Conservation (phyloP, 2,797 vertebrate genomes). For the Sphenopsis melanotis region DNA sequence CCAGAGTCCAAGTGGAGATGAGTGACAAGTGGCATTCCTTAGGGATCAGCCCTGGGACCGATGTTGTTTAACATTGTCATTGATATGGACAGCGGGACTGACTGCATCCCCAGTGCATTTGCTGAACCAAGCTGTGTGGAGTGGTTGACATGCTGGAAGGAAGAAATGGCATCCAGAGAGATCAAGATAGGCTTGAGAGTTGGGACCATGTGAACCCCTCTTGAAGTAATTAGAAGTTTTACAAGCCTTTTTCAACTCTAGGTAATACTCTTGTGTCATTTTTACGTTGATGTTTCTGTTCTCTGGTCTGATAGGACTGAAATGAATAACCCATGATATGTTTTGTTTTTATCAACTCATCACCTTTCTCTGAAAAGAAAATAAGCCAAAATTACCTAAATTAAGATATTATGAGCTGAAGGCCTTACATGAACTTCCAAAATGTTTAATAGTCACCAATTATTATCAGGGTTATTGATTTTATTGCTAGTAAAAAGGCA, state of each 20-base stretch:
- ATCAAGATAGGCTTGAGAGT: not conserved
- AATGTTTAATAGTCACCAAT: not conserved
- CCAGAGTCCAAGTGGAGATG: not conserved
- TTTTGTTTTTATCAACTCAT: not conserved
- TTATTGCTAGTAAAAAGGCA: not conserved
- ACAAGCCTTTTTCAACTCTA: not conserved
- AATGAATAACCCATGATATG: not conserved
- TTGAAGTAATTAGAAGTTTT: not conserved
- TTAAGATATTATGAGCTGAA: not conserved
- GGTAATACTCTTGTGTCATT: not conserved
- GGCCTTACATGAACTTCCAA: not conserved
- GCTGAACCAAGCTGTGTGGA: not conserved
- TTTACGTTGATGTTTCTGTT: not conserved
- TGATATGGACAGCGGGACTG: not conserved
- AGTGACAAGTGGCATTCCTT: not conserved
- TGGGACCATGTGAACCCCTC: not conserved
- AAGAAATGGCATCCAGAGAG: not conserved
- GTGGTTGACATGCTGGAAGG: not conserved
- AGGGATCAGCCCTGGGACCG: rapidly evolving
- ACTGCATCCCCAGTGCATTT: not conserved
- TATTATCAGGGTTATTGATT: not conserved
- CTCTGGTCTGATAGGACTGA: not conserved
- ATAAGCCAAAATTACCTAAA: not conserved
- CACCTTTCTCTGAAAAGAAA: not conserved
- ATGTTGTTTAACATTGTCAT: not conserved